Percentiles rank a stretch among this genome's conserved stretches.
Evolutionary conservation across 2,113 vertebrate genomes (phyloP).

Genomic region (Leptobrachium ailaonicum): DNA sequence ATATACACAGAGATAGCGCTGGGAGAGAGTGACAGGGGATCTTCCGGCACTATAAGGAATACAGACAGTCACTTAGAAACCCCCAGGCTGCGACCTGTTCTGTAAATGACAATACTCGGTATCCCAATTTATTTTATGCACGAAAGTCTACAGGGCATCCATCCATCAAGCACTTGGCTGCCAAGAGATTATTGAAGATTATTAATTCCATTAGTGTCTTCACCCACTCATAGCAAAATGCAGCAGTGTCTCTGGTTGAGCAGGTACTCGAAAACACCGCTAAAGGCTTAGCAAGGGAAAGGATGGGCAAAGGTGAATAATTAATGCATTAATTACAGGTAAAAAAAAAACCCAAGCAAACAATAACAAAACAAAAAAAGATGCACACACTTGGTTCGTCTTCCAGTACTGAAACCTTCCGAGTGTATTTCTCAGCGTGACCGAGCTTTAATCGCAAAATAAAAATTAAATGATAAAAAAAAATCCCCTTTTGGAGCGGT

Average conservation of each 20-base stretch:
- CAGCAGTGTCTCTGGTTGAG: conserved; percentile 4
- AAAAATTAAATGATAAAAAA: no score
- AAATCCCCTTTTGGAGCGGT: no score
- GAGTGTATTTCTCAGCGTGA: no score
- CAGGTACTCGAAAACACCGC: background rate
- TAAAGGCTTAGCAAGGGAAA: background rate
- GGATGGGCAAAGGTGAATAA: background rate
- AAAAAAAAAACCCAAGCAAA: background rate
- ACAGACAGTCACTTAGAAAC: conserved; percentile 32
- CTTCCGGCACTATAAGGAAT: conserved; percentile 30
- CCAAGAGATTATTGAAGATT: conserved; percentile 39
- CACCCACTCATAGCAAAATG: background rate
- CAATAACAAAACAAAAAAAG: no score
- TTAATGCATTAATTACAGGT: background rate
- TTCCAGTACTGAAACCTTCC: no score
- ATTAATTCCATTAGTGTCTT: conserved; percentile 41
- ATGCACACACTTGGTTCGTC: no score
- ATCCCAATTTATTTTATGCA: conserved; percentile 44
- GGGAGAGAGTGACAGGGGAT: conserved; percentile 40
- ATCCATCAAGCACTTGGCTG: conserved; percentile 41
- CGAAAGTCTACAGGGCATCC: conserved; percentile 40
- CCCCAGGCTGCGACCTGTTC: conserved; percentile 41
- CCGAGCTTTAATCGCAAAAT: no score
- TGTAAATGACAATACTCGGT: conserved; percentile 42
- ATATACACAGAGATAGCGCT: conserved; percentile 35